These are phyloP conservation scores for Drosophila mayaguana DNA, from an alignment of 2,888 invertebrate species.

Conservation along the genomic window DNA sequence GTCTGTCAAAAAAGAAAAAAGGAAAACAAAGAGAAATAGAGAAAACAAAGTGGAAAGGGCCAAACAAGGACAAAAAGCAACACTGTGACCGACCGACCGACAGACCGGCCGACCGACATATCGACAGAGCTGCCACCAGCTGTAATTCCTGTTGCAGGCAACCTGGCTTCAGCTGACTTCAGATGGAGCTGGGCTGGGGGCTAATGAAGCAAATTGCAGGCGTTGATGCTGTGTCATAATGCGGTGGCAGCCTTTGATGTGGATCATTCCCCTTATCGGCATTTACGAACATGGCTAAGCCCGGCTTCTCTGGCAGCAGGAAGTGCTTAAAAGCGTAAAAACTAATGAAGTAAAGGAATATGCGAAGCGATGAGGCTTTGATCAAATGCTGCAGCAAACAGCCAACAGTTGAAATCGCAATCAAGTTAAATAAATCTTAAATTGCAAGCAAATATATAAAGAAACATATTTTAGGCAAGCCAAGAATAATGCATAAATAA, in stretches of 20 bases:
- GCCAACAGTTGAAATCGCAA: neutral
- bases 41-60: neutral
- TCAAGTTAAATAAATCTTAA: neutral
- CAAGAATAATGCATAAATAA: too few species aligned
- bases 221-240: slow-evolving; percentile 63
- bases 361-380: neutral
- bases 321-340: slow-evolving; percentile 15
- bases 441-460: too few species aligned
- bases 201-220: slow-evolving; percentile 54
- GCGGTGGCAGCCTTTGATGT: slow-evolving; percentile 53
- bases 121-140: slow-evolving; percentile 18
- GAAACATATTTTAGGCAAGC: too few species aligned
- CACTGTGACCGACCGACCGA: slow-evolving; percentile 7
- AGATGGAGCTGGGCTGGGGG: slow-evolving; percentile 1
- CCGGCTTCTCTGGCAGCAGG: neutral
- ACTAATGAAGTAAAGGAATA: neutral
- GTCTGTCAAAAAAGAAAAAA: slow-evolving; percentile 55
- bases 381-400: neutral
- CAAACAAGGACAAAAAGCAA: slow-evolving; percentile 6
- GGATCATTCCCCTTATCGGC: slow-evolving; percentile 25
- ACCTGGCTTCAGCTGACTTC: neutral
- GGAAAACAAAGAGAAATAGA: slow-evolving; percentile 6
- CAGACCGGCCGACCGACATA: neutral
- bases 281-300: slow-evolving; percentile 12
- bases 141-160: slow-evolving; percentile 20